These are phyloP conservation scores for Brachyhypopomus occidentalis DNA, from an alignment of 2,113 vertebrate species.

Conservation along the genomic window DNA sequence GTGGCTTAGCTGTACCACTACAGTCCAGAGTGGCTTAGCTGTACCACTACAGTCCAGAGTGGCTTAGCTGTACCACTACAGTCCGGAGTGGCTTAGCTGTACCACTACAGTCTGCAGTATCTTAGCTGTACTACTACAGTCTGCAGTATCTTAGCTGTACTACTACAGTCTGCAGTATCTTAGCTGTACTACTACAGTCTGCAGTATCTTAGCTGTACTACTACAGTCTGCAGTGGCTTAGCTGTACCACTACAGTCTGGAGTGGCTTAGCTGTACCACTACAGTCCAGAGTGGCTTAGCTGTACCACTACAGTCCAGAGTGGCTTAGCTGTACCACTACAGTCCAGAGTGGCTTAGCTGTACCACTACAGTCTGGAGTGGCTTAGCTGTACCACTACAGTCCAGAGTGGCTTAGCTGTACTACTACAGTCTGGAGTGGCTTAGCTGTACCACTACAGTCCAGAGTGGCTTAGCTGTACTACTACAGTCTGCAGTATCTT, in stretches of 20 bases:
- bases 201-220: conserved; percentile 11
- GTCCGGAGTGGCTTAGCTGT: too few species aligned
- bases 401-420: conserved; percentile 7
- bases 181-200: not conserved
- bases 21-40: conserved; percentile 5
- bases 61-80: conserved; percentile 1
- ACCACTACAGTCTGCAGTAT: not conserved
- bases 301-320: not conserved
- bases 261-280: not conserved
- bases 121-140: not conserved
- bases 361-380: not conserved
- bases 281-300: conserved; percentile 1
- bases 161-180: too few species aligned
- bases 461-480: conserved; percentile 13
- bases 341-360: too few species aligned
- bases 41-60: not conserved
- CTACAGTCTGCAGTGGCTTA: conserved; percentile 2
- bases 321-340: conserved; percentile 2
- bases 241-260: not conserved
- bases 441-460: not conserved
- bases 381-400: not conserved
- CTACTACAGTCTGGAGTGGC: too few species aligned
- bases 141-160: conserved; percentile 6
- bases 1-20: conserved; percentile 4
- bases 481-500: not conserved